phyloP scores from a whole-genome alignment of 2,888 invertebrate genomes.

The Diaperis boleti region DNA sequence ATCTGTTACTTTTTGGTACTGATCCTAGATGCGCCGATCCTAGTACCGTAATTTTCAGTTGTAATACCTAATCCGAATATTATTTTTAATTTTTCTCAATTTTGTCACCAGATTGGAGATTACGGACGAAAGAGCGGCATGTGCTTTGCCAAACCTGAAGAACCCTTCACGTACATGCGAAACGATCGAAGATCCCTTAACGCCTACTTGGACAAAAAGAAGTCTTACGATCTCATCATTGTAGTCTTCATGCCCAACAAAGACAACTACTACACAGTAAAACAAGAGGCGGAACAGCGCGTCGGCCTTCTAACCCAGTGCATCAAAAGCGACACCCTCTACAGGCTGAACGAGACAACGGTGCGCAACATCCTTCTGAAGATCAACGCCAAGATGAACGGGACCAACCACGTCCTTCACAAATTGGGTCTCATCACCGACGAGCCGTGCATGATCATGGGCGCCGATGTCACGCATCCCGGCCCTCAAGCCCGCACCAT shows the following conservation, averaged over 20 bases:
- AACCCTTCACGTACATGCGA: conserved; percentile 19
- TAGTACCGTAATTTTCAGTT: too few species aligned
- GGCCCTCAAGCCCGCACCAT: conserved; percentile 77
- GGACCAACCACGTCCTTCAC: conserved; percentile 75
- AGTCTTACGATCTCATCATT: conserved; percentile 69
- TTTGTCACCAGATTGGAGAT: neutral
- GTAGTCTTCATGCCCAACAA: conserved; percentile 70
- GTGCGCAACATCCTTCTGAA: conserved; percentile 78
- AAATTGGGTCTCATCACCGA: conserved; percentile 47
- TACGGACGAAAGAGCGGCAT: neutral
- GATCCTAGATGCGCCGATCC: too few species aligned
- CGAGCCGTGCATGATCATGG: conserved; percentile 72
- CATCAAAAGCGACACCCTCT: conserved; percentile 70
- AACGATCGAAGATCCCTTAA: conserved; percentile 10
- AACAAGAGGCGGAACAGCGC: conserved; percentile 77
- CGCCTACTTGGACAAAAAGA: conserved; percentile 40
- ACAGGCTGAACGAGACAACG: conserved; percentile 71
- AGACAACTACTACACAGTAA: conserved; percentile 67
- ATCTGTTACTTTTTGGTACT: too few species aligned
- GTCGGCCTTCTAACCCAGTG: conserved; percentile 82
- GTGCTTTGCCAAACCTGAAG: conserved; percentile 5
- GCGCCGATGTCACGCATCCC: conserved; percentile 95
- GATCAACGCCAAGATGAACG: conserved; percentile 86
- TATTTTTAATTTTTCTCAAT: too few species aligned
- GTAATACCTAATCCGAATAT: neutral